These are phyloP conservation scores for Poeciliopsis presidionis DNA, from an alignment of 2,797 vertebrate genomes.

Conservation along the genomic window DNA sequence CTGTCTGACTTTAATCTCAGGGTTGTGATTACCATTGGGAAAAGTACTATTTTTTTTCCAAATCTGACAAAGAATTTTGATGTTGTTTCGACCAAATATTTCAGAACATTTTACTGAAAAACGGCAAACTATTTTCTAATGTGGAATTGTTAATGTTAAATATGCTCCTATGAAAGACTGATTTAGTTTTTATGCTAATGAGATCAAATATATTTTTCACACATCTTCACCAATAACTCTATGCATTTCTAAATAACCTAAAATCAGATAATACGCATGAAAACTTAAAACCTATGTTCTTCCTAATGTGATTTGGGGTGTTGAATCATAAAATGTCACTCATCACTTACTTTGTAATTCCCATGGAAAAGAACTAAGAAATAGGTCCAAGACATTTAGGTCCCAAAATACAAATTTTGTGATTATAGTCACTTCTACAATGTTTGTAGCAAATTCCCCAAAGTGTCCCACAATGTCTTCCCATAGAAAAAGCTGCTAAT, in stretches of 20 bases:
- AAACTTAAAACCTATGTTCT: not conserved
- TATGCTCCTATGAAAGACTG: not conserved
- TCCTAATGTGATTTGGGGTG: too few species aligned
- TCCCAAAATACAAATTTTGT: not conserved
- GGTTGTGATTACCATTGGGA: not conserved
- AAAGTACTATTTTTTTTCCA: not conserved
- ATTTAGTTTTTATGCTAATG: not conserved
- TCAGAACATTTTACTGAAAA: not conserved
- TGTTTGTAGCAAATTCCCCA: slow-evolving; percentile 3
- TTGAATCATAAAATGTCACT: not conserved
- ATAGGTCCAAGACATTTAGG: slow-evolving; percentile 13
- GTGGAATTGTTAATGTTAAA: not conserved
- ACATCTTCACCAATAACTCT: not conserved
- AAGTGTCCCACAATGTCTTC: slow-evolving; percentile 37
- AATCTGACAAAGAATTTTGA: not conserved
- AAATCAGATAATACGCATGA: not conserved
- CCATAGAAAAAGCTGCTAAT: slow-evolving; percentile 12
- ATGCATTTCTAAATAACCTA: not conserved
- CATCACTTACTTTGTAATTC: slow-evolving; percentile 16
- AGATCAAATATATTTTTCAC: not conserved
- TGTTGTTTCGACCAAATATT: not conserved
- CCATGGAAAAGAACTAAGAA: slow-evolving; percentile 4
- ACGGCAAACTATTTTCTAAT: not conserved
- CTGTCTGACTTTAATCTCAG: not conserved
- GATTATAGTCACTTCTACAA: slow-evolving; percentile 32